phyloP scores from a whole-genome alignment of 2,888 invertebrate species.

The Myopa testacea region DNA sequence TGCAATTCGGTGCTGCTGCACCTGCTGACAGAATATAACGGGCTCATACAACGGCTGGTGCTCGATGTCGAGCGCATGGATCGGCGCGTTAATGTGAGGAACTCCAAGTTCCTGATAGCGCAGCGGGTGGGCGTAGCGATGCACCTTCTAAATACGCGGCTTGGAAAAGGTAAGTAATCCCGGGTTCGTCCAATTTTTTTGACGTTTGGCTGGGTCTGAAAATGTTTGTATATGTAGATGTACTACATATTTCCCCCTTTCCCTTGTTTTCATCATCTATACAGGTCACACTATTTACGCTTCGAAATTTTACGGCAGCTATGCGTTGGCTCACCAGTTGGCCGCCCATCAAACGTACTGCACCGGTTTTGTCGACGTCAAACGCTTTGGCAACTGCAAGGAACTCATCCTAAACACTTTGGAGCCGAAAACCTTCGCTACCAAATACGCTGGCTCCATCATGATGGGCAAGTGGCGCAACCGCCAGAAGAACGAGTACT shows the following conservation, averaged over 20 bases:
- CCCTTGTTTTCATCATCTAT: not conserved
- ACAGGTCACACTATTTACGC: conserved; percentile 53
- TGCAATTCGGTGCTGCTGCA: conserved; percentile 52
- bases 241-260: not conserved
- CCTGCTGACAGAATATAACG: conserved; percentile 53
- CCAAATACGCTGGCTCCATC: conserved; percentile 50
- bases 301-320: conserved; percentile 57
- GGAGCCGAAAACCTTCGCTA: conserved; percentile 49
- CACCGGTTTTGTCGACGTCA: conserved; percentile 54
- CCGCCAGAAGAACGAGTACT: conserved; percentile 52
- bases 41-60: conserved; percentile 50
- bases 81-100: conserved; percentile 42
- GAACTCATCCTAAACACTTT: conserved; percentile 51
- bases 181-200: not conserved
- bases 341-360: conserved; percentile 52
- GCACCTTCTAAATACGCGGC: conserved; percentile 48
- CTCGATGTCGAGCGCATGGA: conserved; percentile 48
- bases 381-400: conserved; percentile 57
- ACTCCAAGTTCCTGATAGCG: conserved; percentile 51
- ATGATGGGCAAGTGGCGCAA: conserved; percentile 59
- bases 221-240: not conserved
- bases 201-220: not conserved
- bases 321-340: conserved; percentile 53
- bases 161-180: conserved; percentile 43
- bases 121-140: conserved; percentile 49